Evolutionary conservation across 2,113 vertebrate genomes (phyloP), one percentile per base, ranked within the genome.

Genomic region (Syngnathus scovelli): DNA sequence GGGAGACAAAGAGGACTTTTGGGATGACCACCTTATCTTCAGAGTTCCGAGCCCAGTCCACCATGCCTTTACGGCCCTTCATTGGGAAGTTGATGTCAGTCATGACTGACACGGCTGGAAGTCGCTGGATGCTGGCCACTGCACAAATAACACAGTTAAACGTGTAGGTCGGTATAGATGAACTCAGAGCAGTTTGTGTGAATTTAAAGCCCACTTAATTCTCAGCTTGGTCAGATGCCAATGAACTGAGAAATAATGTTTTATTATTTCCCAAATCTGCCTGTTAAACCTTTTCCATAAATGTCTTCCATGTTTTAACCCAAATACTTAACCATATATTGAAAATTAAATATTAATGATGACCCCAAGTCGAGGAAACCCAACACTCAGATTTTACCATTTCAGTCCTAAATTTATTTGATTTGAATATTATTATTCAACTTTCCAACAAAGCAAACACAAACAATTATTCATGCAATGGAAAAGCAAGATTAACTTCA

Each of bases 11-110:
- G 82, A 99, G 94, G 78, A 91, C 95, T 92, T 98, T 99, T 62
- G 96, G 96, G 87, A 99, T 95, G 66, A 99, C 94, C 64, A 99
- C 95, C 71, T 95, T 95, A 75, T 99, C 98, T 90, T 99, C 96
- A 10, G 96, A 98, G 84, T 99, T 99, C 68, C 98, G 91, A 84
- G 96, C 98, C 98, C 98, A 99, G 76, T 99, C 98, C 61, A 99
- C 96, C 98, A 99, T 99, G 74, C 98, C 96, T 87, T 99, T 98
- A 76, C 96, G 93, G 81, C 98, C 98, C 90, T 98, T 98, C 96
- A 99, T 98, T 18, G 98, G 98, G 83, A 99, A 99, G 90, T 95
- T 99, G 89, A 99, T 98, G 89, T 99, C 96, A 1, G 96, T 97
- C 92, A 95, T 93, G 83, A 96, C 95, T 23, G 96, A 98, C 61